Base-by-base conservation (phyloP, 2,797 vertebrate genomes). In the Amazona finschi region DNA sequence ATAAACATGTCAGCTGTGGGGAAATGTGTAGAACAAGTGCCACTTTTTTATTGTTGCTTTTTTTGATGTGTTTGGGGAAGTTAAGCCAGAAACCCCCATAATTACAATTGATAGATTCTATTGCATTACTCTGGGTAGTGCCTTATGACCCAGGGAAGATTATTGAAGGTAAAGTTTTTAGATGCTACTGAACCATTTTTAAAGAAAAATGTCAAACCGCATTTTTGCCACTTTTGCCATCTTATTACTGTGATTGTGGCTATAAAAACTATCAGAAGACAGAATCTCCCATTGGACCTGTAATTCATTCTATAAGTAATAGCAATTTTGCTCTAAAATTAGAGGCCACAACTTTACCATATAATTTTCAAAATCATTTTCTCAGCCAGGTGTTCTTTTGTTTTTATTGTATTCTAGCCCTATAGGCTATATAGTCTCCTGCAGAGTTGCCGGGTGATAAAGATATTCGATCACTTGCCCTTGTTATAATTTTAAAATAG, bases 1-100 rank as follows among this genome's bases (percentile, higher is more conserved):
- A 46, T 22, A 97, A 93, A 78, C 3, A 18, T 91, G 17, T 71
- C 65, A 91, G 27, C 49, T 70, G 49, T 85, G 31, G 85, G 87
- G 17, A 85, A 79, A 80, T 21, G 18, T 64, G 17, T 36, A 28
- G 60, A 75, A 25, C 62, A 16, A 62, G 6, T 33, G 30, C 7
- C 62, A 14, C 10, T 28, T 62, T 57, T 61, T 57, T 24, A n/a
- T 36, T 71, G 7, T 19, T 67, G 10, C 2, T 71, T 5, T 0
- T 47, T 70, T 70, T 43, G 18, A 19, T 43, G 9, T 38, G 66
- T 83, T 85, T 90, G 69, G 78, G 39, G 62, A 92, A 70, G 39
- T 2, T 60, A 78, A 25, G 27, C 22, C 31, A 61, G 55, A 74
- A 89, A 75, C 0, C 0, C 3, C 0, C 3, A 11, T 64, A 47